These are phyloP conservation scores for Lasioglossum oenotherae DNA, from an alignment of 2,888 invertebrate genomes.

Conservation along the genomic window DNA sequence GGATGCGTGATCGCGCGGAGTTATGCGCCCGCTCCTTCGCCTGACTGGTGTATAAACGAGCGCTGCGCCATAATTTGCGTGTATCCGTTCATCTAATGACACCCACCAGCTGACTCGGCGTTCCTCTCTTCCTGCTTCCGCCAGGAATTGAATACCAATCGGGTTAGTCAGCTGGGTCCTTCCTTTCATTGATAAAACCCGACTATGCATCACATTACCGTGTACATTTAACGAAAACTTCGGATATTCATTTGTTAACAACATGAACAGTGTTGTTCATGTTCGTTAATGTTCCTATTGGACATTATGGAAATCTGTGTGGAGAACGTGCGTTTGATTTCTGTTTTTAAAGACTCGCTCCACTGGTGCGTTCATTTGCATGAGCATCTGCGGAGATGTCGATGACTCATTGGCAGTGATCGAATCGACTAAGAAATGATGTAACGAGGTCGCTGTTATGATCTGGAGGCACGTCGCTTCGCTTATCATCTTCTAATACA, in stretches of 20 bases:
- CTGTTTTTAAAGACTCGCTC: not conserved
- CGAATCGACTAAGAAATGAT: not conserved
- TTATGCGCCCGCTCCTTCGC: constrained; percentile 58
- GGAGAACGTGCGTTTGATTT: not conserved
- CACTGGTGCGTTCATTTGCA: not conserved
- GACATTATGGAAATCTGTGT: not conserved
- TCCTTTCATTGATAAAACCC: not conserved
- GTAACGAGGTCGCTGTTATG: not conserved
- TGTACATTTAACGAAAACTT: not conserved
- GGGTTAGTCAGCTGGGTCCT: constrained; percentile 7
- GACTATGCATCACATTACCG: not conserved
- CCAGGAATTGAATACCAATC: not conserved
- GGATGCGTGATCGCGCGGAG: constrained; percentile 60
- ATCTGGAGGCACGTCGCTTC: not conserved
- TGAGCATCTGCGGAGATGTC: not conserved
- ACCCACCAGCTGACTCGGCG: constrained; percentile 19
- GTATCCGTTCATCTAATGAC: constrained; percentile 54
- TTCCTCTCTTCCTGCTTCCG: constrained; percentile 26
- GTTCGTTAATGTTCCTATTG: no score
- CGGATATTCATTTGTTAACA: not conserved
- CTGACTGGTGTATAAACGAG: constrained; percentile 65
- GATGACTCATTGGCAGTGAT: not conserved
- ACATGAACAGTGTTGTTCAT: no score
- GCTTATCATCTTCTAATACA: not conserved
- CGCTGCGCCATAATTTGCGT: constrained; percentile 54